Evolutionary conservation across 92 coral and sea anemone genomes (phyloP), one percentile per base, ranked within the genome.

Genomic region (Muricea muricata): DNA sequence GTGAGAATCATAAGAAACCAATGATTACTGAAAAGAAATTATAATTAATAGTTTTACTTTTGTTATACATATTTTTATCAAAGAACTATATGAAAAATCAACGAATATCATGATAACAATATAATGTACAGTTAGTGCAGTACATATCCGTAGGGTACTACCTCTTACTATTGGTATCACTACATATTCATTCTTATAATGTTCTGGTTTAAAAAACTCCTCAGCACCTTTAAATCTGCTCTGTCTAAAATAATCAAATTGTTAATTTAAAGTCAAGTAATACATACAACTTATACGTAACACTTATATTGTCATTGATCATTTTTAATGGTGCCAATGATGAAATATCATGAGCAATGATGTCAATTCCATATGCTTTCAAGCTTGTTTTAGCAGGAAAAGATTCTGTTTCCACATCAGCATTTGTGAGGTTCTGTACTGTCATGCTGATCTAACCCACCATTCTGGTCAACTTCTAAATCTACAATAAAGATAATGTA

Each of bases 1-100:
- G 80, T 37, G 25, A 75, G 52, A 12, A 75, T 54, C 15, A 31
- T 30, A 46, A 75, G 80, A 25, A 75, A 75, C 80, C 80, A 75
- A 34, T 75, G 80, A 4, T n/a, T 24, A 46, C 80, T 75, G 9
- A 3, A 37, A 37, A 37, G 9, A 37, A 37, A 37, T 50, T 13
- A 37, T 9, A n/a, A 37, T 37, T 37, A 37, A 9, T 37, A 9
- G 42, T n/a, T n/a, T n/a, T n/a, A n/a, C n/a, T n/a, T n/a, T n/a
- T n/a, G n/a, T n/a, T n/a, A n/a, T n/a, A n/a, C n/a, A n/a, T n/a
- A n/a, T n/a, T n/a, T n/a, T n/a, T n/a, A n/a, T n/a, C n/a, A n/a
- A n/a, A n/a, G n/a, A n/a, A n/a, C n/a, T n/a, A n/a, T n/a, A n/a
- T n/a, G n/a, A n/a, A n/a, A n/a, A n/a, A n/a, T n/a, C n/a, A n/a